These are phyloP conservation scores for Neopelma chrysocephalum DNA, from an alignment of 2,797 vertebrate species.

Conservation along the genomic window DNA sequence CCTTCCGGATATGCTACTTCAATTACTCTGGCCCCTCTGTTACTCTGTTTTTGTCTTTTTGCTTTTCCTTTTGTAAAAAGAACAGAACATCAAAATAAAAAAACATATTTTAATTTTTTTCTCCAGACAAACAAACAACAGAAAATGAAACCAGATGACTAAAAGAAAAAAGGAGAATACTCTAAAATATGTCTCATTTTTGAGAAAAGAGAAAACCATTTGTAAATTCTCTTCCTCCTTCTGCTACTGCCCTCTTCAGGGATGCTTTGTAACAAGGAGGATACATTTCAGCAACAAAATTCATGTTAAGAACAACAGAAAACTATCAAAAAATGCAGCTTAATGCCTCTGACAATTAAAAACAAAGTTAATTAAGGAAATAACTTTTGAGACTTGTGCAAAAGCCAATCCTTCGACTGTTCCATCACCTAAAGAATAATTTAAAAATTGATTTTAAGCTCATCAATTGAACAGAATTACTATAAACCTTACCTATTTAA, in stretches of 20 bases:
- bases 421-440: not conserved
- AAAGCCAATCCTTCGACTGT: not conserved
- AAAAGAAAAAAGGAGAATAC: not conserved
- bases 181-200: not conserved
- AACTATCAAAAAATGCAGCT: not conserved
- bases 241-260: not conserved
- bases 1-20: not conserved
- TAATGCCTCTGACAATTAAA: not conserved
- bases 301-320: not conserved
- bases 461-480: not conserved
- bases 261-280: not conserved
- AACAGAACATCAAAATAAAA: not conserved
- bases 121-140: not conserved
- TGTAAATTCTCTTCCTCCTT: not conserved
- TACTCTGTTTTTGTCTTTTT: not conserved
- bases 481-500: not conserved
- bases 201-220: not conserved
- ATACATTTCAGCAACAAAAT: not conserved
- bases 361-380: not conserved
- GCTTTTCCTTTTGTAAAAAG: not conserved
- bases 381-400: not conserved
- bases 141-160: constrained; percentile 3
- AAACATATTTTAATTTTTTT: not conserved
- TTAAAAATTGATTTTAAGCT: not conserved
- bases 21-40: not conserved